Base-by-base conservation (phyloP, 2,113 vertebrate genomes). In the Opisthocomus hoazin region DNA sequence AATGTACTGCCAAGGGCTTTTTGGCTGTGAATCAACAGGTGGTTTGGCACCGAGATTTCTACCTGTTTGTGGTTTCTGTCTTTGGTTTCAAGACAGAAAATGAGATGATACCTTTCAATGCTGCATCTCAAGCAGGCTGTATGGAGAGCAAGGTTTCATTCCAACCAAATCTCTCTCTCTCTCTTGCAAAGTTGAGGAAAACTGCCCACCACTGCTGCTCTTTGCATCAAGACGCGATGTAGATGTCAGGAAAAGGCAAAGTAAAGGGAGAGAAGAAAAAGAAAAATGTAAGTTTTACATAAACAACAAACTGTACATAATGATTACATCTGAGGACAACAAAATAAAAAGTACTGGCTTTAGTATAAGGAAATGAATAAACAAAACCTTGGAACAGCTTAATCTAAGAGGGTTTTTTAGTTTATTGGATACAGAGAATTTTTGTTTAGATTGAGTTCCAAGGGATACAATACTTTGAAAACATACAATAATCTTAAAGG, bases 21-120 rank as follows among this genome's bases (percentile, higher is more conserved):
- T 94, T 6, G 79, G 79, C 90, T 94, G 50, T 54, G 48, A 97
- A 96, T 84, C 95, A 97, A 97, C 94, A 98, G 97, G 96, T 98
- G 96, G 84, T 94, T 91, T 97, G 96, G 96, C 94, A 97, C 57
- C 0, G 4, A 89, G n/a, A 73, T 34, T 87, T 74, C 87, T 97
- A 87, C 96, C 96, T 96, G 91, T 84, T 94, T 87, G 76, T 82
- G 88, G 77, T 89, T 97, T 97, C 96, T 87, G 95, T 85, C 90
- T 98, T 88, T 95, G 91, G 75, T 95, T 97, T 97, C 85, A 95
- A 94, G 96, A 96, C 75, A 97, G 87, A 96, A 97, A 96, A 97
- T 87, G 41, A 97, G 73, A 94, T 8, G 15, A 94, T 98, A 98
- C 97, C 97, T 98, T 98, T 98, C 96, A 98, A 54, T 94, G 97